Evolutionary conservation across 1,140 invertebrate species (phyloP).

Genomic region (Phthorimaea operculella): DNA sequence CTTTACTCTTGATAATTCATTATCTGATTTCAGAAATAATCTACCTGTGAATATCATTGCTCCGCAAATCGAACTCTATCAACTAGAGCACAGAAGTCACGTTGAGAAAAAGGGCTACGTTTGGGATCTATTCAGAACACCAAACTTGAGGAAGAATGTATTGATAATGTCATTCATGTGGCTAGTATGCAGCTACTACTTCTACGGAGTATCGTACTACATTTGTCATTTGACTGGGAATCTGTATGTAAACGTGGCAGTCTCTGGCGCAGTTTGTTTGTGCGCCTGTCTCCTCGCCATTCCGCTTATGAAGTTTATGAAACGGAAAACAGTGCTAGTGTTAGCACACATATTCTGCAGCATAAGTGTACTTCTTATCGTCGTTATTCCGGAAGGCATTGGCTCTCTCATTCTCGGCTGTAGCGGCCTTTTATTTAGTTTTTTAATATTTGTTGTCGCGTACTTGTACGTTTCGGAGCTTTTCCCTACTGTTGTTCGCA

Average conservation of each 20-base stretch:
- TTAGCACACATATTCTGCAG: conserved; percentile 68
- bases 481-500: conserved; percentile 76
- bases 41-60: conserved; percentile 30
- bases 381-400: conserved; percentile 59
- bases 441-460: conserved; percentile 72
- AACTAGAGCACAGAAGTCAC: conserved; percentile 25
- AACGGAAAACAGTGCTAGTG: conserved; percentile 70
- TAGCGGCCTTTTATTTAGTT: conserved; percentile 74
- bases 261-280: conserved; percentile 72
- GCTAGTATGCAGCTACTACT: conserved; percentile 77
- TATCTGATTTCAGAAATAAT: conserved; percentile 37
- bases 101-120: conserved; percentile 54
- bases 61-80: conserved; percentile 35
- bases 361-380: conserved; percentile 69
- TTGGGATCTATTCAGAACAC: conserved; percentile 78
- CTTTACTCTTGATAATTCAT: too few species aligned
- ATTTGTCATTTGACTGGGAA: conserved; percentile 77
- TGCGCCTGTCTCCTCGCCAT: conserved; percentile 72
- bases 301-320: conserved; percentile 71
- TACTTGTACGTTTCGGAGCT: conserved; percentile 77
- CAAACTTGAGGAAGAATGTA: conserved; percentile 79
- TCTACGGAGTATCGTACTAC: conserved; percentile 79
- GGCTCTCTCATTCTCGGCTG: conserved; percentile 70
- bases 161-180: conserved; percentile 76
- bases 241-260: conserved; percentile 77